Base-by-base conservation (phyloP, 2,113 vertebrate species). In the Lampris incognitus region DNA sequence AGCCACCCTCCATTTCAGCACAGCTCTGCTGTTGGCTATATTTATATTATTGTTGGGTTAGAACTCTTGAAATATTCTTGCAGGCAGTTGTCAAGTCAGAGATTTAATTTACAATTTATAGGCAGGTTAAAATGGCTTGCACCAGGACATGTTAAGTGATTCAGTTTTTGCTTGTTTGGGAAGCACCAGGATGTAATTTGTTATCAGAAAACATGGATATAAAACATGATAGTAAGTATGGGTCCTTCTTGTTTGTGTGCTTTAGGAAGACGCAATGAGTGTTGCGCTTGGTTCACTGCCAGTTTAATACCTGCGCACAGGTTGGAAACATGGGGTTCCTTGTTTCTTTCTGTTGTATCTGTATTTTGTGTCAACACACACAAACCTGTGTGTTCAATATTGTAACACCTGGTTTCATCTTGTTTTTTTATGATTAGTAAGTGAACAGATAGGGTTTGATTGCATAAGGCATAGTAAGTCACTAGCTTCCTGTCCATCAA, bases 351-450 rank as follows among this genome's bases (percentile, higher is more conserved):
- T 24, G 24, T 24, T 24, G 24, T 24, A 24, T 24, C 24, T 24
- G 24, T 24, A 24, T 24, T 24, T 24, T 24, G 24, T 24, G 24
- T 24, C 24, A 24, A 24, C 24, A 24, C 24, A 24, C 24, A 24
- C 24, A 24, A 24, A 24, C 24, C 24, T 24, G 24, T 24, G 24
- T 24, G 24, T 24, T 24, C 24, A 24, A 62, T 72, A 41, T 40
- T 72, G 58, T 51, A 75, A 60, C 6, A 66, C 46, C 46, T 56
- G 42, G 49, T 78, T 81, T 73, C 44, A 80, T 78, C 78, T 76
- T 78, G 69, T 41, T 74, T 69, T 64, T 66, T 72, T 4, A 9
- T 83, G 85, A 87, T 75, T 83, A 79, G 81, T 83, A 50, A 46
- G 60, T 74, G 68, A 87, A 78, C n/a, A 39, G 49, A 24, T 24